Conservation (phyloP, 2,797 vertebrate genomes). For the Echeneis naucrates region DNA sequence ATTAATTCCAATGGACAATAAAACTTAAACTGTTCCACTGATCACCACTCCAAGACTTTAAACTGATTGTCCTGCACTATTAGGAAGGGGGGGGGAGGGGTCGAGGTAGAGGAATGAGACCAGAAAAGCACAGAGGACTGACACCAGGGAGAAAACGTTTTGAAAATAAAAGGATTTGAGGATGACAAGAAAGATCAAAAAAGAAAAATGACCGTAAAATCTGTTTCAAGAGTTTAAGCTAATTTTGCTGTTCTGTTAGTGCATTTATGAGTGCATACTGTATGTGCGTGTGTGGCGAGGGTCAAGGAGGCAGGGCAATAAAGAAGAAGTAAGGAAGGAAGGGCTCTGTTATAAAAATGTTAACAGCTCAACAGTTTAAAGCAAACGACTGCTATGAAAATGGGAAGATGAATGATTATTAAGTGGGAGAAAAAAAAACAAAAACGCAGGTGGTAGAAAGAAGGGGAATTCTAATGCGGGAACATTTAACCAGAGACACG, state of each 20-base stretch:
- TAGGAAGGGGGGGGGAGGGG: conserved; percentile 11
- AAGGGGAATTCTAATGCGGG: neutral
- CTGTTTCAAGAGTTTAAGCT: neutral
- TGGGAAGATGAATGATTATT: conserved; percentile 20
- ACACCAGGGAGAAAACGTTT: conserved; percentile 5
- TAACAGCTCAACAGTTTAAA: conserved; percentile 45
- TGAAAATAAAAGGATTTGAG: neutral
- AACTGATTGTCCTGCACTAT: conserved; percentile 67
- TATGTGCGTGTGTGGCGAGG: neutral
- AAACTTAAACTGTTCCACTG: conserved; percentile 67
- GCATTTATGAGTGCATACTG: neutral
- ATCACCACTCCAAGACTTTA: conserved; percentile 58
- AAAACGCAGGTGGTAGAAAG: conserved; percentile 14
- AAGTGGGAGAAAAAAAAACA: conserved; percentile 14
- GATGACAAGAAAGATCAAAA: neutral
- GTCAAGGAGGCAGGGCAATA: conserved; percentile 10
- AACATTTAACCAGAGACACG: conserved; percentile 26
- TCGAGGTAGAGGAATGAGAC: no score
- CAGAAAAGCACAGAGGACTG: conserved; percentile 3
- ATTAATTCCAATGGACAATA: conserved; percentile 63
- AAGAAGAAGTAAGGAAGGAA: conserved; percentile 4
- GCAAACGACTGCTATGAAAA: conserved; percentile 9
- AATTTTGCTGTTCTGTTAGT: conserved; percentile 3
- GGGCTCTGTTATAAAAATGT: conserved; percentile 39
- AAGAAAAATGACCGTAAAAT: conserved; percentile 15